Evolutionary conservation across 1,140 invertebrate species (phyloP), one percentile per base, ranked within the genome.

Genomic region (Camponotus floridanus): DNA sequence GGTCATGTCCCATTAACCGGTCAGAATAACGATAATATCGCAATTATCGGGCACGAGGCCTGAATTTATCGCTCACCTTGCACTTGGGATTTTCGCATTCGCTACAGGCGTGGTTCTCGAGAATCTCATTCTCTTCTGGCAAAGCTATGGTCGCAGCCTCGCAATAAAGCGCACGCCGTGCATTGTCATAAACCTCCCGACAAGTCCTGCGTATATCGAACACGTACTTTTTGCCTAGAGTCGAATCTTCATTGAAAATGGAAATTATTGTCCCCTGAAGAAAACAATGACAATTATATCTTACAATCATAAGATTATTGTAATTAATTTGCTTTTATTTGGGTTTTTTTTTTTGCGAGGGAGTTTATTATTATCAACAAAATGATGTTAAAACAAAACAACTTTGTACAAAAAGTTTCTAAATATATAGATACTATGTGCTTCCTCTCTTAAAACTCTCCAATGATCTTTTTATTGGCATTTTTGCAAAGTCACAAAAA

Each of bases 201-300:
- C 97, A 98, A 39, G 98, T 98, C 91, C 97, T 96, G 42, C 97
- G 96, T 86, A 98, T 98, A 94, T 98, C 98, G 94, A 98, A 98
- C 42, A 98, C 97, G 94, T 98, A 98, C 59, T 98, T 97, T 88
- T 98, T 98, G 5, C 98, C 98, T 48, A 98, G 93, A 3, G 97
- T 97, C 39, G 98, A 98, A 91, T 98, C 97, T 94, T 98, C 98
- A 94, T 98, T 98, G 95, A 98, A 98, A 93, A 98, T 97, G 0
- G 98, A 98, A 76, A 97, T 97, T 90, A 98, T 97, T n/a, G 98
- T 98, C 76, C 98, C 98, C 96, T 97, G 94, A 15, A 89, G 80
- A 68, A 62, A 70, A 31, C 36, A 59, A 76, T 6, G 61, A 45
- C 15, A 18, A 18, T 62, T 48, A 42, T 1, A 26, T 26, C 26